Conservation (phyloP, 1,140 invertebrate genomes). For the Drosophila jambulina region DNA sequence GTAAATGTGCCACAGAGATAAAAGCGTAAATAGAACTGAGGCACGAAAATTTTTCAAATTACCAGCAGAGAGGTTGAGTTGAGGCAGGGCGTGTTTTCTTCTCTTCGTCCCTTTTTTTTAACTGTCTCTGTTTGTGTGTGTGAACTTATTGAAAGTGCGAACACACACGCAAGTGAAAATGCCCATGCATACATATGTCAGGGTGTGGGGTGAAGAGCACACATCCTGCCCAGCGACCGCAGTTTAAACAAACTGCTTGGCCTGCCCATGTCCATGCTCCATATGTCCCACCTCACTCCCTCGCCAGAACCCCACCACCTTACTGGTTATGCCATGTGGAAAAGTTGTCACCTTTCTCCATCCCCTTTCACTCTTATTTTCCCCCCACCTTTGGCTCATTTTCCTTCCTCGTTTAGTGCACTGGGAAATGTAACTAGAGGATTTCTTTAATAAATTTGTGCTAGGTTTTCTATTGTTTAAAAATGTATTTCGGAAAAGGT, state of each 20-base stretch:
- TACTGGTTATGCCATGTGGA: constrained; percentile 6
- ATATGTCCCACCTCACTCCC: constrained; percentile 2
- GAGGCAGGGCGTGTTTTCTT: constrained; percentile 17
- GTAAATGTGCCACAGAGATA: constrained; percentile 67
- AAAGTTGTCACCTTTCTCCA: constrained; percentile 67
- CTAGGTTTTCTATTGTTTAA: background rate
- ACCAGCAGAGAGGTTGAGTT: constrained; percentile 49
- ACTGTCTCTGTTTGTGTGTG: constrained; percentile 28
- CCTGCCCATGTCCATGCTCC: constrained; percentile 50
- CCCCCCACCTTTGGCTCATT: background rate
- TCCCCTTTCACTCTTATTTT: constrained; percentile 12
- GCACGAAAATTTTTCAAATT: constrained; percentile 75
- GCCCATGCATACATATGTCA: constrained; percentile 16
- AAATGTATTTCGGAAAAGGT: background rate
- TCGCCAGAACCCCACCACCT: background rate
- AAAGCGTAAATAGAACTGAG: constrained; percentile 80
- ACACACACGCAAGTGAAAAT: constrained; percentile 42
- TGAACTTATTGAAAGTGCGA: constrained; percentile 73
- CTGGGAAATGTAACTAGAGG: background rate
- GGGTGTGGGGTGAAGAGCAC: constrained; percentile 17
- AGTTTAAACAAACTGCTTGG: constrained; percentile 74
- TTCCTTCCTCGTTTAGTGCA: constrained; percentile 8
- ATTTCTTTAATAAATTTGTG: background rate
- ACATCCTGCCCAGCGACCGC: constrained; percentile 70
- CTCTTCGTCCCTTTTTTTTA: background rate